phyloP scores from a whole-genome alignment of 1,140 invertebrate species.

The Frieseomelitta varia region DNA sequence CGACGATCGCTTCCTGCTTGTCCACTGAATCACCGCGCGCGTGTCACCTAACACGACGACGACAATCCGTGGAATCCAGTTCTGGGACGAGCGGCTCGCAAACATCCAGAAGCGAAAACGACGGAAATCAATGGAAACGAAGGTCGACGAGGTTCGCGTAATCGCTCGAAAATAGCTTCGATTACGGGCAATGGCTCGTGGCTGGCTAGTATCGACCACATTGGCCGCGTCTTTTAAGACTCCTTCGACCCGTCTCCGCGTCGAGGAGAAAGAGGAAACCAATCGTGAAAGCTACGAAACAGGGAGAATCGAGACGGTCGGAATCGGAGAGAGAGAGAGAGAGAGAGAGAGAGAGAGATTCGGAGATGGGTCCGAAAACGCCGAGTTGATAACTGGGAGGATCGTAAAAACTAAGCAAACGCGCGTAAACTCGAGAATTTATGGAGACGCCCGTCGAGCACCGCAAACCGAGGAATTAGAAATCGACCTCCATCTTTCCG shows the following conservation, averaged over 20 bases:
- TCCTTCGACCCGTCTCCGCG: neutral
- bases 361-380: constrained; percentile 10
- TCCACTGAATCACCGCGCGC: neutral
- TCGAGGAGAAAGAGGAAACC: neutral
- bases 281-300: constrained; percentile 48
- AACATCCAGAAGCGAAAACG: constrained; percentile 18
- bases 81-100: neutral
- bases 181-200: neutral
- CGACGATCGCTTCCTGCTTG: neutral
- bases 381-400: constrained; percentile 58
- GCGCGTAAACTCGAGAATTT: constrained; percentile 72
- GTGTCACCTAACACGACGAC: neutral
- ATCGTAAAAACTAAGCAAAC: constrained; percentile 73
- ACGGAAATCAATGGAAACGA: constrained; percentile 30
- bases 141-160: constrained; percentile 26
- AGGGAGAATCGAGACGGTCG: constrained; percentile 39
- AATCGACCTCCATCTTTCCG: constrained; percentile 73
- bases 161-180: constrained; percentile 30
- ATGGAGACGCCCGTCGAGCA: constrained; percentile 63
- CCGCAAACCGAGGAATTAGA: constrained; percentile 69
- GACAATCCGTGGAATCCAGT: neutral
- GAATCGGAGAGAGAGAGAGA: neutral
- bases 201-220: neutral
- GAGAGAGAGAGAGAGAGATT: constrained; percentile 1
- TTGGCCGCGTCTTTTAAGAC: neutral